Percentiles rank a stretch among this genome's conserved stretches.
Evolutionary conservation across 2,113 vertebrate species (phyloP).

Genomic region (Sakesphorus luctuosus): DNA sequence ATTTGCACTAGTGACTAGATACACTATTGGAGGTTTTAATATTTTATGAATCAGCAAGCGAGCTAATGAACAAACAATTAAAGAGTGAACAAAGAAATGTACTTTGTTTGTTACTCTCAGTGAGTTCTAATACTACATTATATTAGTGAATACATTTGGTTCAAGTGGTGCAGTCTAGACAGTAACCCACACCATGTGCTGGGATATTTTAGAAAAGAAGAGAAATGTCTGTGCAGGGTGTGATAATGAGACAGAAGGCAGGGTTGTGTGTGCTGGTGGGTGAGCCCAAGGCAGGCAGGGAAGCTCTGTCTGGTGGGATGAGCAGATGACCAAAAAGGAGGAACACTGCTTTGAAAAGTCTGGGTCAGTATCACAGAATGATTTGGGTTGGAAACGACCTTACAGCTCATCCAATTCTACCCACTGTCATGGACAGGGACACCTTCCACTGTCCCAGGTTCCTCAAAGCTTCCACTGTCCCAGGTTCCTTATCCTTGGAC

Average conservation of each 20-base stretch:
- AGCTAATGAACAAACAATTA: constrained; percentile 59
- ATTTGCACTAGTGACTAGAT: constrained; percentile 56
- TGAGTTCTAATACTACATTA: background rate
- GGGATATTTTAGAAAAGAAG: background rate
- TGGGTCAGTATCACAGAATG: background rate
- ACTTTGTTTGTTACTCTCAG: constrained; percentile 30
- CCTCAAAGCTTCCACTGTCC: background rate
- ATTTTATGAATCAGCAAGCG: constrained; percentile 49
- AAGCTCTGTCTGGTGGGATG: background rate
- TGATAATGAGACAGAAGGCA: background rate
- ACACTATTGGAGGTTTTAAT: constrained; percentile 23
- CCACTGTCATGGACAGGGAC: background rate
- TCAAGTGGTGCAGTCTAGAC: constrained; percentile 46
- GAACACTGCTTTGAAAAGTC: background rate
- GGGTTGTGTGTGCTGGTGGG: background rate
- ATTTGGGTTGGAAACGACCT: background rate
- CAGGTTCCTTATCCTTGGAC: background rate
- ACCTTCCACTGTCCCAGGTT: background rate
- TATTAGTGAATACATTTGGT: background rate
- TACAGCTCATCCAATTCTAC: background rate
- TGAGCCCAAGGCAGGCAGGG: background rate
- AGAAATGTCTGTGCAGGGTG: background rate
- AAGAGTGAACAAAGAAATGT: constrained; percentile 30
- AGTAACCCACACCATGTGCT: background rate
- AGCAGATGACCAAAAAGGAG: fast-evolving